Evolutionary conservation across 2,888 invertebrate species (phyloP).

Genomic region (Scaeva pyrastri): DNA sequence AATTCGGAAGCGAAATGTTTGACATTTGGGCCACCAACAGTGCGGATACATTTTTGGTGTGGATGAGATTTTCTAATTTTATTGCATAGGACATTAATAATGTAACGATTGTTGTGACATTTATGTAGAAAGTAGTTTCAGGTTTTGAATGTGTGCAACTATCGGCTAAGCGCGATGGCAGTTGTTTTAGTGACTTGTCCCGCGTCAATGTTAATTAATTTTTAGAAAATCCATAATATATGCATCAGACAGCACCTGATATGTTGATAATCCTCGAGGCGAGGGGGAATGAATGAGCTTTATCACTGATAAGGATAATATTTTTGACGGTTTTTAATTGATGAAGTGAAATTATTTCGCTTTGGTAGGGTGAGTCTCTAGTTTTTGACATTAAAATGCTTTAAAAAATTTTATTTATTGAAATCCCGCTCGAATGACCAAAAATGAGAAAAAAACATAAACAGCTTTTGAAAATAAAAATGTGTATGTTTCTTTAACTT

Average conservation of each 20-base stretch:
- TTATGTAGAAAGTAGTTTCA: constrained; percentile 59
- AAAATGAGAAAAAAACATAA: too few species aligned
- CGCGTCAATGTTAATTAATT: constrained; percentile 60
- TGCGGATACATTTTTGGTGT: constrained; percentile 11
- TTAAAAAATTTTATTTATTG: too few species aligned
- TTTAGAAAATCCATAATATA: constrained; percentile 40
- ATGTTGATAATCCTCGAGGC: constrained; percentile 56
- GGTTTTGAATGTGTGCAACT: neutral
- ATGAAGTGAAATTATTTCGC: neutral
- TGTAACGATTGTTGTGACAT: constrained; percentile 73
- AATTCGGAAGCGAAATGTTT: constrained; percentile 20
- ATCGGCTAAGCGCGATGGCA: neutral
- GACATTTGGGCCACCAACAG: constrained; percentile 60
- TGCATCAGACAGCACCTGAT: constrained; percentile 21
- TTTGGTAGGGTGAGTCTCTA: too few species aligned
- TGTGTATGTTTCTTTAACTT: too few species aligned
- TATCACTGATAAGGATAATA: constrained; percentile 29
- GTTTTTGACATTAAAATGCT: too few species aligned
- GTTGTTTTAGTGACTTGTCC: constrained; percentile 7
- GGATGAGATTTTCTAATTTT: constrained; percentile 66
- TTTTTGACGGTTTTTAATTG: constrained; percentile 4
- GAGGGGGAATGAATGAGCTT: constrained; percentile 21
- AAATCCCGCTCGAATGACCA: too few species aligned
- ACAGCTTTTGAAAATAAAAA: too few species aligned
- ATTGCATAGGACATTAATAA: constrained; percentile 69